These are phyloP conservation scores for Oryctolagus cuniculus DNA, from an alignment of 2,113 vertebrate species.

Conservation along the genomic window mOryCun1.1 NC_091436.1:57382501-57383000, in stretches of 20 bases:
- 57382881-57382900: conserved; percentile 18
- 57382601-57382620: neutral
- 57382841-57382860: neutral
- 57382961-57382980: neutral
- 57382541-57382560: neutral
- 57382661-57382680: neutral
- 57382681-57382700: neutral
- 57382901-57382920: neutral
- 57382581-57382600: neutral
- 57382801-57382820: neutral
- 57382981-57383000: neutral
- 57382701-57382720: neutral
- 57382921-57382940: neutral
- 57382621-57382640: neutral
- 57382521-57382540: neutral
- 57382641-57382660: neutral
- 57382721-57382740: neutral
- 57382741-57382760: neutral
- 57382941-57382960: neutral
- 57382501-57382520: neutral
- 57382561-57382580: neutral
- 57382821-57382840: neutral
- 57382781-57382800: neutral
- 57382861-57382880: conserved; percentile 23
- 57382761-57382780: neutral